Base-by-base conservation (phyloP, 2,113 vertebrate species). In the Pholis gunnellus region DNA sequence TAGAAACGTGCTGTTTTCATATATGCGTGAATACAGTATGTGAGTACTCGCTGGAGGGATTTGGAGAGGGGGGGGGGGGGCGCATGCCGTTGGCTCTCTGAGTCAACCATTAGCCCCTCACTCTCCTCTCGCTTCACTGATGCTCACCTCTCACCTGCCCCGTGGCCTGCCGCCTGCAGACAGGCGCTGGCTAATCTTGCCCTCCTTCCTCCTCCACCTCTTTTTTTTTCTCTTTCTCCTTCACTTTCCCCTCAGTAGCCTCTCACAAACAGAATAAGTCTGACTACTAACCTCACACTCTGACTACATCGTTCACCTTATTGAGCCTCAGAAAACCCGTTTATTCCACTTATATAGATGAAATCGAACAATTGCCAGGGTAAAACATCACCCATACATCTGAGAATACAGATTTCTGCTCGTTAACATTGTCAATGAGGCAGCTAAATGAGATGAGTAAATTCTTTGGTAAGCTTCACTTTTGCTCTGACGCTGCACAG, bases 101-200 rank as follows among this genome's bases (percentile, higher is more conserved):
- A 95, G 79, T 95, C 94, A 95, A 85, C 79, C 73, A 40, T 88
- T 86, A 90, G 81, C 91, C 89, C 87, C 77, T 75, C 76, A 59
- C 84, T 71, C 72, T 77, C 68, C 86, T 89, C 78, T 85, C 67
- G 91, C 89, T 84, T 86, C 82, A 88, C 85, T 91, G 88, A 86
- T 79, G 86, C 83, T 91, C 91, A 92, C 92, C 93, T 93, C 89
- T 91, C 89, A 92, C 90, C 93, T 91, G 93, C 92, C 94, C 90
- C 15, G 48, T 91, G 85, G 89, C 91, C 92, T n/a, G 27, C 79
- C 14, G 87, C 92, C 89, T 73, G 88, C 75, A 89, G 89, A 87
- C 84, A 89, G 69, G 57, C 84, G 9, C 87, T 22, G 88, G 81
- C 81, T 91, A 82, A 88, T 89, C 81, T 70, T 17, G 25, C 63